Evolutionary conservation across 2,888 invertebrate genomes (phyloP).

Genomic region (Andrena dorsata): DNA sequence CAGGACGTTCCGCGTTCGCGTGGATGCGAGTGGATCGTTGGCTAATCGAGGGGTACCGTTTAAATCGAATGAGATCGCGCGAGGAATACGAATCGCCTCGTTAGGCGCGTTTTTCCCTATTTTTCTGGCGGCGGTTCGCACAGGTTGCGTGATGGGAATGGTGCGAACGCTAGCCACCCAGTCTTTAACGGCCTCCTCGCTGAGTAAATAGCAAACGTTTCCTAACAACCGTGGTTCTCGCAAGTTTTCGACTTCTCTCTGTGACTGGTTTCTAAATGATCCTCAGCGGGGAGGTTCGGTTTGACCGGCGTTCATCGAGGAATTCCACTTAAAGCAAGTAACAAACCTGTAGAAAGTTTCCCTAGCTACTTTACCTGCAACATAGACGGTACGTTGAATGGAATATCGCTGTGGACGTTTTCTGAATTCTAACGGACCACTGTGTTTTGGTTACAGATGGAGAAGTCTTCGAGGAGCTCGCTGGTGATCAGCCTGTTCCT

Average conservation of each 20-base stretch:
- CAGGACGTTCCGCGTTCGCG: slow-evolving; percentile 18
- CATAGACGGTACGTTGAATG: background rate
- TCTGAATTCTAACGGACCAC: background rate
- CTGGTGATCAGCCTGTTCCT: slow-evolving; percentile 54
- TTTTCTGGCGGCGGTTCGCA: slow-evolving; percentile 29
- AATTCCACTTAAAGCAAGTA: slow-evolving; percentile 8
- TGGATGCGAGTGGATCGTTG: slow-evolving; percentile 23
- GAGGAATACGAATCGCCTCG: slow-evolving; percentile 41
- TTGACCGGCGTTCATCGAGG: background rate
- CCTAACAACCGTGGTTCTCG: background rate
- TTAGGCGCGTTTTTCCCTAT: slow-evolving; percentile 20
- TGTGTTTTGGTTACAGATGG: slow-evolving; percentile 69
- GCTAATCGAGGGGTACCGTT: slow-evolving; percentile 38
- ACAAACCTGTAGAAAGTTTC: background rate
- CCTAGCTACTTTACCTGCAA: background rate
- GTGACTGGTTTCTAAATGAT: background rate
- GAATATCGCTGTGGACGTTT: background rate
- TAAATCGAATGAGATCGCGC: slow-evolving; percentile 22
- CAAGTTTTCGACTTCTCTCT: background rate
- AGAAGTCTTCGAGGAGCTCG: slow-evolving; percentile 34
- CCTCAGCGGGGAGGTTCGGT: background rate
- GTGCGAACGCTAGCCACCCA: background rate
- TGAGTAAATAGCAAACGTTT: slow-evolving; percentile 21
- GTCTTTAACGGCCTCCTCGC: slow-evolving; percentile 3
- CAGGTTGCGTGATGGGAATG: slow-evolving; percentile 49